phyloP scores from a whole-genome alignment of 1,140 invertebrate species.

The Melanaphis sacchari region DNA sequence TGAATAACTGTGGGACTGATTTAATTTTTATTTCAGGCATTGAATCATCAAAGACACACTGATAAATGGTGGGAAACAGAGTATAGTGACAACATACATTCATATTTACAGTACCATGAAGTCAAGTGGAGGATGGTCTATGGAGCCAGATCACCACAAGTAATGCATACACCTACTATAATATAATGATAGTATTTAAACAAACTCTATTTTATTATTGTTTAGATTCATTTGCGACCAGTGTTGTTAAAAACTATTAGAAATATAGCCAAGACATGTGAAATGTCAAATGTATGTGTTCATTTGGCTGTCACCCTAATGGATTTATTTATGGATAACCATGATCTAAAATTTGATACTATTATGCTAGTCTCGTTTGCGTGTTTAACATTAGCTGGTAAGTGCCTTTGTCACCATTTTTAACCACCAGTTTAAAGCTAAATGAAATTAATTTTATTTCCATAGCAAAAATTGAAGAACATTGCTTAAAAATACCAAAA shows the following conservation, averaged over 20 bases:
- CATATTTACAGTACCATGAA: slow-evolving; percentile 36
- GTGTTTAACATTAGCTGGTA: slow-evolving; percentile 43
- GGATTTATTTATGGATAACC: slow-evolving; percentile 51
- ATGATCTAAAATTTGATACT: slow-evolving; percentile 51
- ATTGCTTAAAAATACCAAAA: slow-evolving; percentile 44
- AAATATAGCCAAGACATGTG: slow-evolving; percentile 30
- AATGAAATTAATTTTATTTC: background rate
- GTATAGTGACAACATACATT: slow-evolving; percentile 32
- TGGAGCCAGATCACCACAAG: slow-evolving; percentile 38
- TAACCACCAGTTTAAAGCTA: background rate
- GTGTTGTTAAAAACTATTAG: slow-evolving; percentile 42
- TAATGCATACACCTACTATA: background rate
- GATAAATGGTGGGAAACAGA: slow-evolving; percentile 49
- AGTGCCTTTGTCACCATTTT: background rate
- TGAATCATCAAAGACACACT: slow-evolving; percentile 12
- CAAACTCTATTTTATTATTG: background rate
- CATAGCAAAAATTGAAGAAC: slow-evolving; percentile 48
- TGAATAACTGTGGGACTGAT: background rate
- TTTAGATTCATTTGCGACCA: slow-evolving; percentile 40
- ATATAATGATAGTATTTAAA: background rate
- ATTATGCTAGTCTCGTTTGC: slow-evolving; percentile 31
- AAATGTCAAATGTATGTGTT: slow-evolving; percentile 42
- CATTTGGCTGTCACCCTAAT: slow-evolving; percentile 24
- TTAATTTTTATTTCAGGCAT: slow-evolving; percentile 20
- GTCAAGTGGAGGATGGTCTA: slow-evolving; percentile 17